Evolutionary conservation across 2,113 vertebrate genomes (phyloP).

Genomic region (Otolemur garnettii): DNA sequence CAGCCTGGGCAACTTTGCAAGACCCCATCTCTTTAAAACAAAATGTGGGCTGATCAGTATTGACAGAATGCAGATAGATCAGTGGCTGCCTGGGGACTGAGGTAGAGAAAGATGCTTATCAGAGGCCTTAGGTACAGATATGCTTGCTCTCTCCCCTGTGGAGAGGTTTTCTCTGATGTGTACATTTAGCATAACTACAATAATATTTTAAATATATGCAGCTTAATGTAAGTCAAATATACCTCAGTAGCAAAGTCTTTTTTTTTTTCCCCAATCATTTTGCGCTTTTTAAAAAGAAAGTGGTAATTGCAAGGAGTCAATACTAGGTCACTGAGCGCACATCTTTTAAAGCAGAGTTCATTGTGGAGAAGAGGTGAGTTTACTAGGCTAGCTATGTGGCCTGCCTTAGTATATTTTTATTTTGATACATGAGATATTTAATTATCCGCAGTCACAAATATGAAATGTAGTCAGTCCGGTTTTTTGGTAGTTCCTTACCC

Average conservation of each 20-base stretch:
- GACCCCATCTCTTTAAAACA: background rate
- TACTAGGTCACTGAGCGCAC: background rate
- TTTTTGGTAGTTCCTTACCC: background rate
- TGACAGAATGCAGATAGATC: background rate
- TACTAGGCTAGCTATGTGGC: background rate
- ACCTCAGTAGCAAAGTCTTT: background rate
- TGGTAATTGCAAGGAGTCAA: background rate
- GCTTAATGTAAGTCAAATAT: background rate
- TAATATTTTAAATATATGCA: background rate
- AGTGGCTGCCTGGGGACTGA: background rate
- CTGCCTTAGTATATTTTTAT: background rate
- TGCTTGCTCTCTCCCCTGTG: background rate
- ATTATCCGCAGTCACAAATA: background rate
- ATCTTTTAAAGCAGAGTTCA: background rate
- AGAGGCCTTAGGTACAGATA: background rate
- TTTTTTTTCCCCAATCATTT: background rate
- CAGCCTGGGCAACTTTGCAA: background rate
- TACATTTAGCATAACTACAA: background rate
- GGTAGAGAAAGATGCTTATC: background rate
- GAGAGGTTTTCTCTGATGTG: background rate
- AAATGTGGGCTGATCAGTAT: background rate
- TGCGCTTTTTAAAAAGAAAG: conserved; percentile 13
- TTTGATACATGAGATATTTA: background rate
- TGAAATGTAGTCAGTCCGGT: background rate
- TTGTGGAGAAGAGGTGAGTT: background rate